phyloP scores from a whole-genome alignment of 53 echinoderm and acorn worm species.

The Mesocentrotus franciscanus region DNA sequence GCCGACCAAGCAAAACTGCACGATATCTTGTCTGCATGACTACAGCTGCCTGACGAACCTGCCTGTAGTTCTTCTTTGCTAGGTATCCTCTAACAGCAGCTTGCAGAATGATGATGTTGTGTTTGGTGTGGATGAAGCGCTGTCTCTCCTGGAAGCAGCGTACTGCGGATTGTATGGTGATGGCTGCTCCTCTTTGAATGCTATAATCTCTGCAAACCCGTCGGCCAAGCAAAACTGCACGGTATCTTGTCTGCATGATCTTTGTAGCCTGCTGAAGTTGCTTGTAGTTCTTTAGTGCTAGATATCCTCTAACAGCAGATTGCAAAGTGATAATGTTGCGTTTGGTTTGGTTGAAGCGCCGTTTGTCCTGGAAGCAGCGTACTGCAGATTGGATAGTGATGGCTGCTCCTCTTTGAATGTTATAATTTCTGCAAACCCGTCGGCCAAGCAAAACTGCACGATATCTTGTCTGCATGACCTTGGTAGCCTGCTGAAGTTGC shows the following conservation, averaged over 20 bases:
- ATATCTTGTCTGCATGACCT: conserved; percentile 76
- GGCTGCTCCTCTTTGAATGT: conserved; percentile 64
- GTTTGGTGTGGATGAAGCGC: conserved; percentile 9
- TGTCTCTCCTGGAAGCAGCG: conserved; percentile 68
- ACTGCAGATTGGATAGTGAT: conserved; percentile 75
- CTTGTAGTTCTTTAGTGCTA: neutral
- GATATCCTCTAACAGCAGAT: conserved; percentile 63
- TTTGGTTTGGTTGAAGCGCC: conserved; percentile 3
- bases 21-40: conserved; percentile 63
- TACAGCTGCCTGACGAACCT: conserved; percentile 62
- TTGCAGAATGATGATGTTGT: conserved; percentile 68
- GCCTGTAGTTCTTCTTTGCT: conserved; percentile 3
- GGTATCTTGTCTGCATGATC: conserved; percentile 59
- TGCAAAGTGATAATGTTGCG: conserved; percentile 67
- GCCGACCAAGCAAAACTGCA: conserved; percentile 46
- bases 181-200: conserved; percentile 64
- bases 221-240: conserved; percentile 49
- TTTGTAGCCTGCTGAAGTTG: conserved; percentile 63
- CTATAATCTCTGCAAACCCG: conserved; percentile 11
- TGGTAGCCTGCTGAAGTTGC: conserved; percentile 64
- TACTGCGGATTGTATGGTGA: conserved; percentile 73
- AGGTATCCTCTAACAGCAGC: conserved; percentile 62
- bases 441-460: conserved; percentile 70
- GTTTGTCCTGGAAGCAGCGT: conserved; percentile 67
- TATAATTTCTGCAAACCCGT: conserved; percentile 11